Evolutionary conservation across 1,140 invertebrate genomes (phyloP), one percentile per base, ranked within the genome.

Genomic region (Diuraphis noxia): DNA sequence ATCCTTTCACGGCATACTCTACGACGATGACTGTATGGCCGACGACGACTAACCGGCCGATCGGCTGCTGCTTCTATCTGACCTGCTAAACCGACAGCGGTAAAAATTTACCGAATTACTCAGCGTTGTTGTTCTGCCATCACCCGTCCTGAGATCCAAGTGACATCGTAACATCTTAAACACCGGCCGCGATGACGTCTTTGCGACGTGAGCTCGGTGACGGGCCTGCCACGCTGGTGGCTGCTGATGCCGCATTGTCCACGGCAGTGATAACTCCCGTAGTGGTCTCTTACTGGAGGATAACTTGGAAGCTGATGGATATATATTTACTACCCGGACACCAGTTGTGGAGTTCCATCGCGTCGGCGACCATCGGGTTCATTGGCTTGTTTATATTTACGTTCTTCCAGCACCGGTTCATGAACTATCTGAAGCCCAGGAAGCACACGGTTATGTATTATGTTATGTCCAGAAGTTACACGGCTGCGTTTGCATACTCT

Each of bases 261-360:
- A 95, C 96, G 82, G 93, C 95, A 1, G 94, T 98, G 23, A 95
- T 97, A 13, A 96, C 96, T 1, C 97, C 97, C 19, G 95, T 96
- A 21, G 97, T 97, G 4, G 96, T 98, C 19, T 95, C 96, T 84
- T 98, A 97, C 93, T 98, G 97, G 97, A 95, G 97, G 46, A 97
- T 97, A 88, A 97, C 96, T 46, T 98, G 97, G 97, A 95, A 95
- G 81, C 95, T 98, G 34, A 96, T 97, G 95, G 96, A 96, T 92
- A 93, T 95, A 46, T 96, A 96, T 93, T 94, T 97, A 40, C 95
- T 95, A 85, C 96, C 96, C 2, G 93, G 94, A 0, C 93, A 95
- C 46, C 93, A 94, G 23, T 93, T 95, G 0, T 92, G 95, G 8
- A 97, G 96, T 93, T 95, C 95, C 21, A 93, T 95, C 25, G 94